A percentile compares a stretch with the other conserved stretches of the same genome.
These are phyloP conservation scores for Balanococcus diminutus DNA, from an alignment of 2,888 invertebrate genomes.

Conservation along the genomic window DNA sequence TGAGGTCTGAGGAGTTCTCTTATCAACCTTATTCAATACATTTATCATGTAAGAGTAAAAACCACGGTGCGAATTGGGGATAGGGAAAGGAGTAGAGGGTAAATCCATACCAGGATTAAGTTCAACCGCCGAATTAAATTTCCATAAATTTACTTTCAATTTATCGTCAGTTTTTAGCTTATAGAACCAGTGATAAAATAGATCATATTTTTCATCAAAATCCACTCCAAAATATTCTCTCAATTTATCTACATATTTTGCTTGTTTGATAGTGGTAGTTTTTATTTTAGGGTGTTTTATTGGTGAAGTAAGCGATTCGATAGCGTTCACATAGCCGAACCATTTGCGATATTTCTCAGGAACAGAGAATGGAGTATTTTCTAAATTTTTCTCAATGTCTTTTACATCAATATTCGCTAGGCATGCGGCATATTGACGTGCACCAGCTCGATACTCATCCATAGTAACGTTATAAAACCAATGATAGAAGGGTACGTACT, in stretches of 20 bases:
- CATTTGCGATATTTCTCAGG: not conserved
- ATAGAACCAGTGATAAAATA: not conserved
- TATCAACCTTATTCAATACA: not conserved
- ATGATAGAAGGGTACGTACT: not conserved
- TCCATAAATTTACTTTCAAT: not conserved
- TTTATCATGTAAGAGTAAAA: not conserved
- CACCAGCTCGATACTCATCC: not conserved
- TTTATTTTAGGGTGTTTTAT: no score
- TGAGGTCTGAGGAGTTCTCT: not conserved
- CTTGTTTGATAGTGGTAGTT: not conserved
- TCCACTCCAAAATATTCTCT: not conserved
- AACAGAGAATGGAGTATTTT: not conserved
- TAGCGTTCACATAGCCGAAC: not conserved
- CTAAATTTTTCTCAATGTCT: not conserved
- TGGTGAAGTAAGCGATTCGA: not conserved
- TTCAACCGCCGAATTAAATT: not conserved
- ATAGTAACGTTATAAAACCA: not conserved
- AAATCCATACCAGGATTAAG: not conserved
- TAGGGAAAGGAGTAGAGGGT: not conserved
- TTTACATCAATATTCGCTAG: not conserved
- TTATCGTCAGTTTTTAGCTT: not conserved
- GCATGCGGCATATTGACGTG: not conserved
- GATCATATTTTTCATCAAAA: not conserved
- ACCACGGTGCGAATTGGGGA: not conserved
- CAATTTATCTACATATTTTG: not conserved